phyloP scores from a whole-genome alignment of 2,888 invertebrate genomes.

The Leptodirus hochenwartii region DNA sequence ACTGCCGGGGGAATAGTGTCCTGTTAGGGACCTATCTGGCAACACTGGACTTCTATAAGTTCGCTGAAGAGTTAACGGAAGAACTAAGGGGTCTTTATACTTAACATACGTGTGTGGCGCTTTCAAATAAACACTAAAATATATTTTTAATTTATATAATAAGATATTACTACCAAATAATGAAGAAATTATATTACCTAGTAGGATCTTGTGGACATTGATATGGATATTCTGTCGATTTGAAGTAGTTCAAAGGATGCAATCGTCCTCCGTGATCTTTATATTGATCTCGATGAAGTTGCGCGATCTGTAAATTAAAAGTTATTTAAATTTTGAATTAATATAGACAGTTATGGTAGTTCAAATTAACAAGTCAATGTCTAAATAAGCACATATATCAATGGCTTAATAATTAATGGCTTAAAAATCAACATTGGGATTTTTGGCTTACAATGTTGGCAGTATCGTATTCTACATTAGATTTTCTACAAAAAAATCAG shows the following conservation, averaged over 20 bases:
- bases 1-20: slow-evolving; percentile 34
- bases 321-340: not conserved
- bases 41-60: slow-evolving; percentile 32
- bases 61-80: slow-evolving; percentile 33
- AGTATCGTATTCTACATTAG: too few relatives aligned
- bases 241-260: slow-evolving; percentile 40
- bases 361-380: too few relatives aligned
- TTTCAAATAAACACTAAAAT: slow-evolving; percentile 26
- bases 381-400: too few relatives aligned
- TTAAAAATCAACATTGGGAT: too few relatives aligned
- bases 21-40: slow-evolving; percentile 36
- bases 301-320: slow-evolving; percentile 29
- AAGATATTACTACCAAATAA: slow-evolving; percentile 2
- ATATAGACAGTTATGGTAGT: too few relatives aligned
- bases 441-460: too few relatives aligned
- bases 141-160: too few relatives aligned
- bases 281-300: slow-evolving; percentile 41
- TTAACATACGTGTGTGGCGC: slow-evolving; percentile 37
- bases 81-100: slow-evolving; percentile 38
- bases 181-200: slow-evolving; percentile 17
- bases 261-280: slow-evolving; percentile 36
- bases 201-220: slow-evolving; percentile 40
- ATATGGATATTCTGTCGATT: slow-evolving; percentile 28
- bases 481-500: too few relatives aligned
- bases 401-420: too few relatives aligned